phyloP scores from a whole-genome alignment of 1,140 invertebrate genomes.

The Drosophila teissieri region DNA sequence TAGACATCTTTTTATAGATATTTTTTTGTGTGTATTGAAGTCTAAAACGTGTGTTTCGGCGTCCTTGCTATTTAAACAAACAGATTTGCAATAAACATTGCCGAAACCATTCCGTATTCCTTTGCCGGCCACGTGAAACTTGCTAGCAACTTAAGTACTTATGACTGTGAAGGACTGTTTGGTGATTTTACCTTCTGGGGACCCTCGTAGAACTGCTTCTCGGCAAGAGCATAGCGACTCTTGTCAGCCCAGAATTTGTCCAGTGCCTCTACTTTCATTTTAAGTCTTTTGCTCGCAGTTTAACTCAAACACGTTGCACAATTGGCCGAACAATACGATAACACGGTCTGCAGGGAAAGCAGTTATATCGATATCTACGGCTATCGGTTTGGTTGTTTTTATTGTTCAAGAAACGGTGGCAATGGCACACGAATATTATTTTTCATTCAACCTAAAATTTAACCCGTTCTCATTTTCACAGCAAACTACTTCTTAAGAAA shows the following conservation, averaged over 20 bases:
- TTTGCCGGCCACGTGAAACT: conserved; percentile 29
- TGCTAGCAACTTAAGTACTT: conserved; percentile 5
- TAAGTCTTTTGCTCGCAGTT: conserved; percentile 1
- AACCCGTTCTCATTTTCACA: background rate
- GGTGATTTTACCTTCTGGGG: conserved; percentile 44
- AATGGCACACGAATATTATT: background rate
- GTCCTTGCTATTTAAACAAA: background rate
- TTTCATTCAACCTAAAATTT: background rate
- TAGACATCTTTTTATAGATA: background rate
- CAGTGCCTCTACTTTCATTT: conserved; percentile 42
- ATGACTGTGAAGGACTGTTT: background rate
- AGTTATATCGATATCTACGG: conserved; percentile 9
- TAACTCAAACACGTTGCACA: conserved; percentile 23
- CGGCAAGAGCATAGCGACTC: conserved; percentile 86
- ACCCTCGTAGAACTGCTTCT: conserved; percentile 85
- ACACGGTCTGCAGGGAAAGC: background rate
- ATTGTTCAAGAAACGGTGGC: background rate
- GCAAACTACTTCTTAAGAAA: background rate
- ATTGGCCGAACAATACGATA: conserved; percentile 20
- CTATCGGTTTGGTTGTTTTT: background rate
- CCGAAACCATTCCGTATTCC: conserved; percentile 8
- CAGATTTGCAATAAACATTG: conserved; percentile 5
- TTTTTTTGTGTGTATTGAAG: too few relatives aligned
- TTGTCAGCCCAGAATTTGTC: conserved; percentile 87
- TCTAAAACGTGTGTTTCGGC: background rate